Percentiles rank a stretch among this genome's conserved stretches.
phyloP scores from a whole-genome alignment of 2,888 invertebrate genomes.

The Strigamia crassipes region DNA sequence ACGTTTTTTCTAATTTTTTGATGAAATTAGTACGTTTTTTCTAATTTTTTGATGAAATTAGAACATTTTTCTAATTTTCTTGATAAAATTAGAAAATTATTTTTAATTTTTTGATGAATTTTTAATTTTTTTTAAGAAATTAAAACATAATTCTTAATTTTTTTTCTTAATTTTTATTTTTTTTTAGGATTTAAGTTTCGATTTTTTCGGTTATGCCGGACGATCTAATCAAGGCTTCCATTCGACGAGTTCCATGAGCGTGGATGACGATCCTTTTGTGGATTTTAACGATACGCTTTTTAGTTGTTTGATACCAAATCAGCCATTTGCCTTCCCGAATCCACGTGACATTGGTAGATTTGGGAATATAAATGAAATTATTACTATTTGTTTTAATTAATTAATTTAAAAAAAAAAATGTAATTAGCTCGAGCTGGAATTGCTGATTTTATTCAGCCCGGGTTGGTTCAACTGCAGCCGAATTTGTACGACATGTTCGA shows the following conservation, averaged over 20 bases:
- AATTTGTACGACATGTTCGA: constrained; percentile 95
- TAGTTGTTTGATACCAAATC: constrained; percentile 77
- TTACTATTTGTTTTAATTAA: no score
- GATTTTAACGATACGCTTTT: constrained; percentile 87
- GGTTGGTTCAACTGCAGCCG: constrained; percentile 94
- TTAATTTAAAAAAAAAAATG: background rate
- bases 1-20: no score
- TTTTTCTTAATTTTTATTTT: no score
- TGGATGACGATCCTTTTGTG: constrained; percentile 79
- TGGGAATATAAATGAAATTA: no score
- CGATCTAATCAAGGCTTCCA: constrained; percentile 68
- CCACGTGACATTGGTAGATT: constrained; percentile 88
- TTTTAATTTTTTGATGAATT: constrained; percentile 46
- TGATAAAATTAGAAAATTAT: no score
- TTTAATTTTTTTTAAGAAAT: no score
- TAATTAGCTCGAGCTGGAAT: constrained; percentile 74
- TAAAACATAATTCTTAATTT: no score
- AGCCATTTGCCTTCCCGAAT: constrained; percentile 95
- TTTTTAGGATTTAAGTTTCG: constrained; percentile 14
- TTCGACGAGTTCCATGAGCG: constrained; percentile 70
- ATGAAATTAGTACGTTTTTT: no score
- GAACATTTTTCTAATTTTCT: no score
- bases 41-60: no score
- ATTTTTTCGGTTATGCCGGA: constrained; percentile 69
- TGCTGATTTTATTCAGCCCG: constrained; percentile 98